Base-by-base conservation (phyloP, 1,140 invertebrate genomes). In the Tribolium castaneum region DNA sequence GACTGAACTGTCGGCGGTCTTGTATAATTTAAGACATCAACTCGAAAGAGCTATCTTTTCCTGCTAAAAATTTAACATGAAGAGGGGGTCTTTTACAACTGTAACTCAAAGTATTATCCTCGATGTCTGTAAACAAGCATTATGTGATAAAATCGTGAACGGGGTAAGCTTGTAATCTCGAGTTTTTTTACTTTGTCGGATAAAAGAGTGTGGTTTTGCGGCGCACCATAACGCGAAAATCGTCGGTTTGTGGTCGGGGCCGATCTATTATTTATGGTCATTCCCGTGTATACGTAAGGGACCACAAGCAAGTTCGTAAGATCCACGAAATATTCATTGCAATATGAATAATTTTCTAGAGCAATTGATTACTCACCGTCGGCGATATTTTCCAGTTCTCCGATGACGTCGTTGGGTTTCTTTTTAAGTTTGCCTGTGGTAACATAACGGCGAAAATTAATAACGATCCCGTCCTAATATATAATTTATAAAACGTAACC, bases 401-500 rank as follows among this genome's bases (percentile, higher is more conserved):
- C 59, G 30, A 66, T 66, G 59, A 66, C 59, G 59, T 66, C 30
- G 59, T 66, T 66, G 30, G 59, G 12, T 1, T 73, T 73, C 71
- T 73, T 73, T 72, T 52, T 72, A 34, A 54, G 49, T 73, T 73
- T 73, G n/a, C 49, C 71, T 73, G 71, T 73, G 10, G 59, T 35
- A 66, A 66, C 59, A 66, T 35, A 66, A 66, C 59, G 59, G 59
- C 59, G 10, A 12, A 66, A 66, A 66, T 66, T 66, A 66, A 66
- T 66, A 66, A 35, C 59, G 59, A 35, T 66, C 59, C 59, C 59
- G 59, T 66, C 9, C 59, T 66, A 66, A 73, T 73, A 51, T 73
- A 73, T 73, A 73, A 73, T 73, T 73, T 73, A 73, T 73, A 73
- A 73, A 73, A 73, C 71, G 71, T 73, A 73, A 73, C 71, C 49